Evolutionary conservation across 1,140 invertebrate species (phyloP).

Genomic region (silkworm (Bombyx mori)): ASM3026992v2 NC_085118.1:8141501-8142000

Average conservation of each 20-base stretch:
- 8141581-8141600: conserved; percentile 6
- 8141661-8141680: too few species aligned
- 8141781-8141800: too few species aligned
- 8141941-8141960: conserved; percentile 7
- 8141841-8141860: background rate
- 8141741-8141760: too few species aligned
- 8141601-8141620: too few species aligned
- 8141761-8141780: too few species aligned
- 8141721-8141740: too few species aligned
- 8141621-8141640: too few species aligned
- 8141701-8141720: too few species aligned
- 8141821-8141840: background rate
- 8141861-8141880: background rate
- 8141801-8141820: too few species aligned
- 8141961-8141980: conserved; percentile 24
- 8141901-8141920: background rate
- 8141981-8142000: conserved; percentile 15
- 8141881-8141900: too few species aligned
- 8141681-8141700: too few species aligned
- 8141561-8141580: conserved; percentile 43
- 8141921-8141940: background rate
- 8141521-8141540: conserved; percentile 21
- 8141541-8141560: conserved; percentile 45
- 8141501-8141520: conserved; percentile 50
- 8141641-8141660: too few species aligned